Conservation (phyloP, 2,113 vertebrate species). For the Erythrolamprus reginae region DNA sequence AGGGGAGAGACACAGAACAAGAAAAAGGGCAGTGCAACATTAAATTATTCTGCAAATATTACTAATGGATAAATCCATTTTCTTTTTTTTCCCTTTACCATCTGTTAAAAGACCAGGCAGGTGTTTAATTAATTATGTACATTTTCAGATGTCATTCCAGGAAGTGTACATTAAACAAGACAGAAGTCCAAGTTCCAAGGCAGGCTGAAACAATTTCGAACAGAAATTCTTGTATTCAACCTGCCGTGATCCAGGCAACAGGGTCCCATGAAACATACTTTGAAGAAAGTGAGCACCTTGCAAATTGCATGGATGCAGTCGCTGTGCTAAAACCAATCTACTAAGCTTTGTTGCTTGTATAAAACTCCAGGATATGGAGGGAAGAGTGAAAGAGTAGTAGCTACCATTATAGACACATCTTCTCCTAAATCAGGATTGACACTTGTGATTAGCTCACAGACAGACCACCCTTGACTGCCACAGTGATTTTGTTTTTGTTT, state of each 20-base stretch:
- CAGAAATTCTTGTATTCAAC: not conserved
- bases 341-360: not conserved
- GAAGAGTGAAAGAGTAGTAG: not conserved
- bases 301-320: not conserved
- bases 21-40: not conserved
- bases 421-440: not conserved
- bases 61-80: fast-evolving
- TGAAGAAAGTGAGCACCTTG: not conserved
- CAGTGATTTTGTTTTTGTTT: not conserved
- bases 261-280: not conserved
- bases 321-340: not conserved
- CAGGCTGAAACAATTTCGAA: not conserved
- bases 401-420: not conserved
- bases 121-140: not conserved
- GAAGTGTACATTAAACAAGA: not conserved
- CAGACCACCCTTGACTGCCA: not conserved
- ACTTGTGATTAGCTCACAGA: not conserved
- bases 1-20: not conserved
- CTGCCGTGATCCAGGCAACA: not conserved
- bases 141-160: not conserved
- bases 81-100: not conserved
- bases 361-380: not conserved
- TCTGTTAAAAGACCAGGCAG: not conserved
- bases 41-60: not conserved
- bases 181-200: not conserved